Evolutionary conservation across 1,140 invertebrate genomes (phyloP).

Genomic region (Ips typographus): DNA sequence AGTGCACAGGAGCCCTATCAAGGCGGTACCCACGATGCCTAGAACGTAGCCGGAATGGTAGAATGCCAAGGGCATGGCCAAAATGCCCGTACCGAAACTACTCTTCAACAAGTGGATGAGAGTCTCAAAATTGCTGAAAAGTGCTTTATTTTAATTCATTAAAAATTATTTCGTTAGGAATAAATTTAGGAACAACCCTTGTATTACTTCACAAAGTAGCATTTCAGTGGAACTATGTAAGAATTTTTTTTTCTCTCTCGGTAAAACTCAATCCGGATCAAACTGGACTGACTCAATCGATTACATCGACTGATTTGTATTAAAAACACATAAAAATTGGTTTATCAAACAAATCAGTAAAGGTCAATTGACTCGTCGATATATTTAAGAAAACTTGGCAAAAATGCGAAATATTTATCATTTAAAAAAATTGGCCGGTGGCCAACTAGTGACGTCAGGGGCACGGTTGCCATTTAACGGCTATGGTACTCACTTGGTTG

Average conservation of each 20-base stretch:
- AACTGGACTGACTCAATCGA: too few species aligned
- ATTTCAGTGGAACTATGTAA: too few species aligned
- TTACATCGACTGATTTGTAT: too few species aligned
- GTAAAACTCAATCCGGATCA: too few species aligned
- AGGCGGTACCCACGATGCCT: conserved; percentile 65
- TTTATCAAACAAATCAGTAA: too few species aligned
- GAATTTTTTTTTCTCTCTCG: too few species aligned
- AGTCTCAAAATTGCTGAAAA: conserved; percentile 72
- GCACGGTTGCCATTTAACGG: not conserved
- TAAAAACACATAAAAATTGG: too few species aligned
- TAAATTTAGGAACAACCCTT: not conserved
- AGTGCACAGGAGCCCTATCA: conserved; percentile 74
- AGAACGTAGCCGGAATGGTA: conserved; percentile 72
- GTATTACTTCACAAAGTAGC: not conserved
- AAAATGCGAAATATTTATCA: too few species aligned
- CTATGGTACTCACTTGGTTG: conserved; percentile 64
- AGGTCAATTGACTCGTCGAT: too few species aligned
- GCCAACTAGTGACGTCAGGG: too few species aligned
- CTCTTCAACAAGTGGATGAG: conserved; percentile 81
- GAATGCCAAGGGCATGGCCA: conserved; percentile 88
- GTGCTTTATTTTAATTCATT: not conserved
- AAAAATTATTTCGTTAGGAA: not conserved
- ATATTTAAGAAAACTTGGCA: too few species aligned
- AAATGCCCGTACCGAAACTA: conserved; percentile 85
- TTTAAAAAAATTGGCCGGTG: too few species aligned